Conservation (phyloP, 2,797 vertebrate genomes). For the Steatocranus sp. region DNA sequence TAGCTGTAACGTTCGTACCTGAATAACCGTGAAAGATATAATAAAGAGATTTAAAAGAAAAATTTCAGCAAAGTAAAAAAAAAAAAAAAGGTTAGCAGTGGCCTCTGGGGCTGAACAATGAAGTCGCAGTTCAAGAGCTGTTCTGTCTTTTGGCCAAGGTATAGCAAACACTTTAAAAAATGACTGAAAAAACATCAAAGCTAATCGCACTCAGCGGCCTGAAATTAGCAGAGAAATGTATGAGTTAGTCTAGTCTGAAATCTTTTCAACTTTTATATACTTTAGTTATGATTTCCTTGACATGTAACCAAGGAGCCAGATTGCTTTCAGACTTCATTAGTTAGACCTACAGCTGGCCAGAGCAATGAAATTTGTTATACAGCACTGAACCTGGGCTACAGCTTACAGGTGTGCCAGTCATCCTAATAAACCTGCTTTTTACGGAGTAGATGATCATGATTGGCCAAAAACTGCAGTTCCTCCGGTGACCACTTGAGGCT, state of each 20-base stretch:
- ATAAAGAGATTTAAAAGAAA: not conserved
- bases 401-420: not conserved
- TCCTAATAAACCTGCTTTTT: not conserved
- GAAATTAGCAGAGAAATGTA: not conserved
- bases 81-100: not conserved
- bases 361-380: not conserved
- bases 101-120: not conserved
- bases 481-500: not conserved
- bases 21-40: not conserved
- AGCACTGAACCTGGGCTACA: not conserved
- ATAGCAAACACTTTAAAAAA: not conserved
- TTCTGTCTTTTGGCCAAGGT: not conserved
- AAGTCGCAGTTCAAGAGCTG: not conserved
- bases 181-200: not conserved
- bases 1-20: not conserved
- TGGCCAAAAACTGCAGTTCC: not conserved
- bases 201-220: not conserved
- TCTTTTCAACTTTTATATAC: not conserved
- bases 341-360: not conserved
- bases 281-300: rapidly evolving
- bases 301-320: not conserved
- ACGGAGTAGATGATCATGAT: rapidly evolving
- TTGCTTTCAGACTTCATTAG: not conserved
- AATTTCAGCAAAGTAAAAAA: not conserved
- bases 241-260: not conserved